Base-by-base conservation (phyloP, 2,113 vertebrate genomes). In the Sorex araneus region DNA sequence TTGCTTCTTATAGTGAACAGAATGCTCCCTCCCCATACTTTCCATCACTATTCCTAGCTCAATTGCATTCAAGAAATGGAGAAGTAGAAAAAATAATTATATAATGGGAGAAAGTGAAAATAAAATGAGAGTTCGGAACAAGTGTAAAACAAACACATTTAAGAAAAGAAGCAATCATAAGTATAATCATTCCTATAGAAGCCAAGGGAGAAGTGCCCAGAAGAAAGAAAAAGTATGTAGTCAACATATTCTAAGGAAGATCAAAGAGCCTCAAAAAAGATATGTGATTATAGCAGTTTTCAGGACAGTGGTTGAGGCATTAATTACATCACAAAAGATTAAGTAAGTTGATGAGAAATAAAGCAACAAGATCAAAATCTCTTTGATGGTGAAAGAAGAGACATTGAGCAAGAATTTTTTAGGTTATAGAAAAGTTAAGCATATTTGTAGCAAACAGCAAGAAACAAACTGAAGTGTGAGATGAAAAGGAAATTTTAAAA, bases 301-400 rank as follows among this genome's bases (percentile, higher is more conserved):
- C 64, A 89, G 36, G 71, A 69, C 66, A 63, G 30, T 64, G 28
- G 12, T 27, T 88, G 32, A 60, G 73, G 40, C 19, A 93, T 73
- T 87, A 79, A 73, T n/a, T n/a, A 71, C 66, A 71, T 25, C 40
- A 81, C 76, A 60, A 73, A 19, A 83, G 73, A 45, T 77, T 93
- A 90, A 90, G 60, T 32, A 84, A 80, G 54, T 70, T 63, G 16
- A 85, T 89, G 50, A 90, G 32, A 93, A 93, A 91, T 73, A 95
- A 93, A 81, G 28, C 63, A 89, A 73, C 6, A 86, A 89, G 57
- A 94, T 82, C 75, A 92, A 89, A 76, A 94, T 67, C 27, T 73
- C 40, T 85, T 89, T 85, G 18, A 71, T 91, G 85, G 45, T 82
- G 64, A 92, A 94, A 88, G 88, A 82, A 88, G 84, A 82, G 84